A percentile compares a stretch with the other conserved stretches of the same genome.
Conservation (phyloP, 2,797 vertebrate genomes). For the Danio jaintianensis region DNA sequence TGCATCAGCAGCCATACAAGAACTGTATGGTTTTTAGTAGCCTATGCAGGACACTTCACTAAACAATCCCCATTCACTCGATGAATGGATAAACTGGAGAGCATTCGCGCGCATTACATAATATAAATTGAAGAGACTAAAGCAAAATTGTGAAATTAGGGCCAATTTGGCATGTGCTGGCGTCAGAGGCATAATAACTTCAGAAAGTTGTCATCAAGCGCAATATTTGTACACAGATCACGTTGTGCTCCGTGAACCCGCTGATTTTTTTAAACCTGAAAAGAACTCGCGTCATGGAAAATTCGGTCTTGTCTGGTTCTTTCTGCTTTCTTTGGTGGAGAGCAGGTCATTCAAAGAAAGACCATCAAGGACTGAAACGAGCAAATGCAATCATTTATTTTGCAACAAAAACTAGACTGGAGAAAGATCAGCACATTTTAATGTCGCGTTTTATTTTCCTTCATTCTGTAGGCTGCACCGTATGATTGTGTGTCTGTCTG, state of each 20-base stretch:
- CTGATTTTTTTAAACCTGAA: slow-evolving; percentile 71
- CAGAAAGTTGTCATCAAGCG: slow-evolving; percentile 66
- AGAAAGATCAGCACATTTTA: background rate
- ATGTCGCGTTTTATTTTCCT: background rate
- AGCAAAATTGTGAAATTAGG: background rate
- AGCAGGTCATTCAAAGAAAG: slow-evolving; percentile 49
- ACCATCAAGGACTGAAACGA: slow-evolving; percentile 45
- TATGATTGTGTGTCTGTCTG: background rate
- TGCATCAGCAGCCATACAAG: background rate
- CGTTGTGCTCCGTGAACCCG: slow-evolving; percentile 70
- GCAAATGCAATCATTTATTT: slow-evolving; percentile 28
- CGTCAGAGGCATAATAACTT: slow-evolving; percentile 60
- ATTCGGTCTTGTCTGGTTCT: slow-evolving; percentile 64
- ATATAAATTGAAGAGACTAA: background rate
- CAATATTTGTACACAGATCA: slow-evolving; percentile 79
- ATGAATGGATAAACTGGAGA: background rate
- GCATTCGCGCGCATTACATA: background rate
- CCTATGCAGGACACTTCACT: background rate
- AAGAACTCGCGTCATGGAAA: slow-evolving; percentile 85
- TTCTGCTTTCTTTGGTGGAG: slow-evolving; percentile 52
- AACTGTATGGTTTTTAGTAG: background rate
- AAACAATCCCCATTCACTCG: slow-evolving; percentile 29
- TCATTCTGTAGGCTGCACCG: background rate
- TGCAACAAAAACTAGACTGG: slow-evolving; percentile 35
- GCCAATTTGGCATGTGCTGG: slow-evolving; percentile 6